Evolutionary conservation across 1,140 invertebrate species (phyloP), one percentile per base, ranked within the genome.

Genomic region (Formica selysi): DNA sequence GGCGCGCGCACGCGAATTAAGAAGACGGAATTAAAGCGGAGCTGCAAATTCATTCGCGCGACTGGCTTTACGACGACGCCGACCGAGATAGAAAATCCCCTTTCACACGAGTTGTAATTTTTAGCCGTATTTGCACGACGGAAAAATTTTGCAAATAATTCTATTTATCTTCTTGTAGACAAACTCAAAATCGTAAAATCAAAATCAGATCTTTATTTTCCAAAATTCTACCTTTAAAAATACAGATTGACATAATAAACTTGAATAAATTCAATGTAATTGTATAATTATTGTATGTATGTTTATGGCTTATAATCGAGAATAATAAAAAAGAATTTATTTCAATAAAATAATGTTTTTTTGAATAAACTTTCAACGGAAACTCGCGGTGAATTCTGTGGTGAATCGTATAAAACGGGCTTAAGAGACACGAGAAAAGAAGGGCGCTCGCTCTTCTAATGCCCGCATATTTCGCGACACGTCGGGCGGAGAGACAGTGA

Each of bases 381-480:
- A 70, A 32, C 41, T 19, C 32, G 36, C 68, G 26, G 67, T 16
- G 54, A 61, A 44, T 48, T 44, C 11, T 48, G 26, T n/a, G 11
- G 22, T 26, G 68, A 36, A 48, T 61, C 68, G 79, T 70, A 54
- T 74, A 59, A 83, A 83, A 83, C 54, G 68, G 68, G 68, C 68
- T 83, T 74, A 61, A 74, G n/a, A 26, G 13, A 83, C 13, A 48
- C 36, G 54, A 32, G 57, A 65, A 61, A 74, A 48, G 68, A 44
- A 71, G 51, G 26, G 38, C 61, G 38, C 19, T 59, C 41, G 68
- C 29, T 44, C 54, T 83, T 74, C 54, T 78, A 74, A 73, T 85
- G 73, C 86, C 80, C 86, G 80, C 87, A 85, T 88, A 76, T 88
- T 88, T 85, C 79, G 79, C 79, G 79, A 83, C 79, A 74, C 57